Evolutionary conservation across 2,797 vertebrate genomes (phyloP).

Genomic region (Hylomyscus alleni): DNA sequence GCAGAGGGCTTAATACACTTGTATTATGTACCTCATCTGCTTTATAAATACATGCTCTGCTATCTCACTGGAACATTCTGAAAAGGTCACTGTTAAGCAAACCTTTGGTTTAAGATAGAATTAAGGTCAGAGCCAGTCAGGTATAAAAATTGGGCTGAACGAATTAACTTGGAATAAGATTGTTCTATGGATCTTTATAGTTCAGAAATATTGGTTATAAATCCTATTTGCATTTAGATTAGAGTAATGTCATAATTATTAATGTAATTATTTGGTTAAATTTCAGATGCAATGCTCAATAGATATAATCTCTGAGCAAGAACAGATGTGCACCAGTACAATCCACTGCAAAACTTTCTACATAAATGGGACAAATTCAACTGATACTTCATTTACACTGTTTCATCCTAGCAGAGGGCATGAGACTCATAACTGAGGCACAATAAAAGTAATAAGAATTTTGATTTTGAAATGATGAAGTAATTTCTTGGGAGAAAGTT

Average conservation of each 20-base stretch:
- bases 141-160: neutral
- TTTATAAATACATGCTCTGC: neutral
- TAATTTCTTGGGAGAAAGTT: neutral
- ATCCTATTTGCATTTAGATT: neutral
- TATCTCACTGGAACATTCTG: conserved; percentile 12
- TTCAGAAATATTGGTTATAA: conserved; percentile 37
- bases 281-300: neutral
- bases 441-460: neutral
- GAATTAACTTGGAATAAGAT: conserved; percentile 20
- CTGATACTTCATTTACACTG: neutral
- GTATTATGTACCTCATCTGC: conserved; percentile 25
- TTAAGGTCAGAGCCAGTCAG: conserved; percentile 28
- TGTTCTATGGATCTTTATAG: neutral
- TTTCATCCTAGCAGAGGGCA: neutral
- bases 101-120: neutral
- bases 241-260: neutral
- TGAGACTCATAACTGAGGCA: neutral
- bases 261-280: neutral
- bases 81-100: conserved; percentile 4
- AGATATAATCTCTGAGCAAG: neutral
- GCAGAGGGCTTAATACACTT: neutral
- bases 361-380: neutral
- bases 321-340: neutral
- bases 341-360: neutral
- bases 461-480: neutral